Evolutionary conservation across 1,140 invertebrate genomes (phyloP).

Genomic region (Trichonephila clavata): DNA sequence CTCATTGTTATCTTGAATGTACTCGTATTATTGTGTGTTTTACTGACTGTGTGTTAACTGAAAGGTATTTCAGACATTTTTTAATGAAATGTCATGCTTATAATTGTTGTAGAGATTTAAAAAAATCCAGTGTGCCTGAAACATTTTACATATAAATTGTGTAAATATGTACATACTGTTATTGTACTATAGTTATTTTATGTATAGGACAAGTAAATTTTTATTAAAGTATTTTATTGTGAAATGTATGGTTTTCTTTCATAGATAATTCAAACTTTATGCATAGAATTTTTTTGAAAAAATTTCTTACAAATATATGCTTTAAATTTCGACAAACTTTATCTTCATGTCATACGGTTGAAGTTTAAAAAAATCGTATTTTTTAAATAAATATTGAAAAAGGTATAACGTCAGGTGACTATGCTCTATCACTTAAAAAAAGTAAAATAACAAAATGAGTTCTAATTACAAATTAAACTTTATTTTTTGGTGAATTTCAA

Average conservation of each 20-base stretch:
- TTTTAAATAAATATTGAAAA: no score
- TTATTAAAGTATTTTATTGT: constrained; percentile 73
- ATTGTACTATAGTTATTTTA: constrained; percentile 71
- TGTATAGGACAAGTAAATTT: constrained; percentile 66
- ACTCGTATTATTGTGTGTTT: constrained; percentile 23
- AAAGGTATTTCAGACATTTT: constrained; percentile 25
- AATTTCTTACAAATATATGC: no score
- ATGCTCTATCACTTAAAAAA: no score
- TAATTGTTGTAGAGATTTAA: constrained; percentile 6
- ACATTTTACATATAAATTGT: constrained; percentile 44
- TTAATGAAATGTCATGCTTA: constrained; percentile 17
- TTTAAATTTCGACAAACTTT: no score
- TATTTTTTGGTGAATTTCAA: no score
- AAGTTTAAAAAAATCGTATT: no score
- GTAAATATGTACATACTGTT: constrained; percentile 76
- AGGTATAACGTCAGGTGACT: no score
- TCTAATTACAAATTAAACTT: no score
- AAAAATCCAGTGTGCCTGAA: constrained; percentile 69
- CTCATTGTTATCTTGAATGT: constrained; percentile 1
- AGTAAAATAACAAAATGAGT: no score
- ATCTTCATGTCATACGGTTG: no score
- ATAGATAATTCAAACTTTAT: no score
- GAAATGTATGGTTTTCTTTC: neutral
- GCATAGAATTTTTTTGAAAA: no score
- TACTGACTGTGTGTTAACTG: neutral